Evolutionary conservation across 1,140 invertebrate species (phyloP), one percentile per base, ranked within the genome.

Genomic region (Drosophila nikananu): DNA sequence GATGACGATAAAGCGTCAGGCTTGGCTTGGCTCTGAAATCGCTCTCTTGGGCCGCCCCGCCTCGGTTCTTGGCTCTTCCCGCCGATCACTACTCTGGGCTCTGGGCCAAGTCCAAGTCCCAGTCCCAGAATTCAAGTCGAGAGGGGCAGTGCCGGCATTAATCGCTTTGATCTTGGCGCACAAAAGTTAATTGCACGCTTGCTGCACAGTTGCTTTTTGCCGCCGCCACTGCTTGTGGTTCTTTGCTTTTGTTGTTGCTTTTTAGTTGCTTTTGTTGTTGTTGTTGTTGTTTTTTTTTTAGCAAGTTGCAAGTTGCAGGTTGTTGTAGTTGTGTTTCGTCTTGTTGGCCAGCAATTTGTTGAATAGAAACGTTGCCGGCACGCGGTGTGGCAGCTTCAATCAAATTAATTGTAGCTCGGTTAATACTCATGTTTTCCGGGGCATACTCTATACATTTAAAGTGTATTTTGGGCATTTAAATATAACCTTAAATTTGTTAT

Each of bases 151-250:
- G 39, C 70, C 90, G 91, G 86, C 79, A 86, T 90, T 92, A 92
- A 91, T 92, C 90, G 91, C 86, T 92, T 92, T 92, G 91, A 92
- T 92, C 91, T 92, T 92, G 81, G 90, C 90, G 83, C 82, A 82
- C 79, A 80, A 87, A 66, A 92, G 90, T 92, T 92, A 92, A 92
- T 92, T 92, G 90, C 91, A 92, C 81, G 90, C 87, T 91, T 91
- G 91, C 91, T 89, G 80, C 80, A 91, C 77, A 89, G 81, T 89
- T 65, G 77, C 72, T 70, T 59, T 55, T 67, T 67, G 57, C 60
- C 46, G 61, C 37, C 57, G 35, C 62, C 35, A 25, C 35, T 39
- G 32, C 21, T 37, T 65, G 65, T 46, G 35, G 57, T 60, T 57
- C 67, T 27, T 63, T 78, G 59, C 39, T 79, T 57, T 72, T 68